Conservation (phyloP, 1,140 invertebrate species). For the Lamellibrachia luymesi region DNA sequence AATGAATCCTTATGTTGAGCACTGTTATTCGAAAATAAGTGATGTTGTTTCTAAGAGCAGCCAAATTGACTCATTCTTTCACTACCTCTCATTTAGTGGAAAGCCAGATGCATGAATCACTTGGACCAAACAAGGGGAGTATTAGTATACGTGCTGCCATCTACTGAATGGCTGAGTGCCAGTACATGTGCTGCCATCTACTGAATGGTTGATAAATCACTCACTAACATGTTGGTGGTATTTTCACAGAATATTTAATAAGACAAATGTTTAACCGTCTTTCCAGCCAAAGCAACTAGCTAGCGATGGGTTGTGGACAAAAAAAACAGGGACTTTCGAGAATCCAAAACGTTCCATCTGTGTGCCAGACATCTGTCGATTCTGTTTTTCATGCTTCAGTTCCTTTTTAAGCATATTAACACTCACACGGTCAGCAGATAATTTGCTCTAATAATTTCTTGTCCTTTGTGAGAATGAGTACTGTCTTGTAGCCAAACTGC, state of each 20-base stretch:
- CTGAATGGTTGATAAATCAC: not conserved
- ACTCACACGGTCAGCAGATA: not conserved
- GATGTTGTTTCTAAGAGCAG: not conserved
- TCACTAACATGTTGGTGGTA: not conserved
- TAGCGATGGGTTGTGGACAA: not conserved
- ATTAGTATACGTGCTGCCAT: not conserved
- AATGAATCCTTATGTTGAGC: not conserved
- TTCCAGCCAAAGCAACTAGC: not conserved
- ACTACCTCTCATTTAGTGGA: not conserved
- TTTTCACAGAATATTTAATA: not conserved
- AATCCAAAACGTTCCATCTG: not conserved
- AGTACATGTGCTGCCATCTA: not conserved
- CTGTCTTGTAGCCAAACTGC: not conserved
- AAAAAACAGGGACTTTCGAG: not conserved
- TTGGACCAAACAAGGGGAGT: not conserved
- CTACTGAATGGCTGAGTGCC: not conserved
- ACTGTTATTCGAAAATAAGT: not conserved
- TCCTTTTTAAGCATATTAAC: too few species aligned
- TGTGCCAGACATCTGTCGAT: not conserved
- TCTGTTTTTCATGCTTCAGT: not conserved
- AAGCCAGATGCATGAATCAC: not conserved
- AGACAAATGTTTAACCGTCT: not conserved
- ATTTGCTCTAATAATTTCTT: not conserved
- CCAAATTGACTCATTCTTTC: not conserved
- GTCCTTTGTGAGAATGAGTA: not conserved